A percentile compares a stretch with the other conserved stretches of the same genome.
Evolutionary conservation across 2,797 vertebrate genomes (phyloP).

Genomic region (Mormyrops boulengeri): DNA sequence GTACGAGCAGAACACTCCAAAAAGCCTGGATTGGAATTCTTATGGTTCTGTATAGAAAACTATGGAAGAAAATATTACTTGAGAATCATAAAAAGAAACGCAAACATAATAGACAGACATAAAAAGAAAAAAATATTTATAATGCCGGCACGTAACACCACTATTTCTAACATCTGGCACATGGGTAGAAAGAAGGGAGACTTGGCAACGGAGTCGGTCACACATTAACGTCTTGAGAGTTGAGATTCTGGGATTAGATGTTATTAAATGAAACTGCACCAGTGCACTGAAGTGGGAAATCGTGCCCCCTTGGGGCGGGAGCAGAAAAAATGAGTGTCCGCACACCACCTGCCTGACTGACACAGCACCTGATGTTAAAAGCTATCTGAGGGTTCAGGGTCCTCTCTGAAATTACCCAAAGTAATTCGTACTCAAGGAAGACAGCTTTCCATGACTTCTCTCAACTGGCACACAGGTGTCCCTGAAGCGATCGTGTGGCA

Average conservation of each 20-base stretch:
- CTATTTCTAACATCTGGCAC: neutral
- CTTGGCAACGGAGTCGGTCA: neutral
- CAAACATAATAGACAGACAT: neutral
- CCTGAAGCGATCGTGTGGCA: neutral
- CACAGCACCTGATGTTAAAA: slow-evolving; percentile 3
- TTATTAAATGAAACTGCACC: neutral
- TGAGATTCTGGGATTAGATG: neutral
- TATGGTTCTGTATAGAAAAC: neutral
- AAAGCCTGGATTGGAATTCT: neutral
- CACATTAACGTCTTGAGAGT: neutral
- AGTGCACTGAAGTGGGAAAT: neutral
- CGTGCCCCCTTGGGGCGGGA: neutral
- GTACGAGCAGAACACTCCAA: neutral
- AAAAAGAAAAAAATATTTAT: neutral
- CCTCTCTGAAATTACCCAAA: neutral
- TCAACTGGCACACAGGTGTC: neutral
- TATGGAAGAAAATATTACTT: neutral
- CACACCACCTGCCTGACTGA: neutral
- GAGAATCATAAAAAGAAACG: neutral
- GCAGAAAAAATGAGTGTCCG: neutral
- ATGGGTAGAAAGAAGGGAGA: neutral
- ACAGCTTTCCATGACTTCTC: neutral
- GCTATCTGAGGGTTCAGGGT: neutral
- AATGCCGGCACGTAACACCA: neutral
- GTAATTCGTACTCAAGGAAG: neutral